A percentile compares a stretch with the other conserved stretches of the same genome.
These are phyloP conservation scores for Carposina sasakii DNA, from an alignment of 1,140 invertebrate genomes.

Conservation along the genomic window DNA sequence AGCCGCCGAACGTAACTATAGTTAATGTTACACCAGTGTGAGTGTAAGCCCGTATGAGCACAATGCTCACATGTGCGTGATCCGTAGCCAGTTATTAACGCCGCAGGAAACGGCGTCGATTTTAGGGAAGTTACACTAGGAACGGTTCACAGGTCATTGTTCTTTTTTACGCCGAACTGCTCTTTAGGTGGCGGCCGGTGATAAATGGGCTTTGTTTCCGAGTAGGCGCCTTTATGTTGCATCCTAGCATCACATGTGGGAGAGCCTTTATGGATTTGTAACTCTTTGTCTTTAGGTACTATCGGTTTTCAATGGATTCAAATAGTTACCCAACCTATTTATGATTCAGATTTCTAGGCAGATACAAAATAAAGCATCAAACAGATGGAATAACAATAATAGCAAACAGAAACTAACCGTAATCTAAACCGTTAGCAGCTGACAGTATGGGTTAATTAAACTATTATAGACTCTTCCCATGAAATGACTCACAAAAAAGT, in stretches of 20 bases:
- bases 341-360: too few relatives aligned
- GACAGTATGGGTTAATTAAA: constrained; percentile 39
- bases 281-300: too few relatives aligned
- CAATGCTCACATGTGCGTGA: constrained; percentile 34
- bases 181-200: constrained; percentile 39
- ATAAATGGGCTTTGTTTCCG: constrained; percentile 46
- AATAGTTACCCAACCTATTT: too few relatives aligned
- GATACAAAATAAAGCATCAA: too few relatives aligned
- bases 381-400: too few relatives aligned
- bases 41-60: constrained; percentile 11
- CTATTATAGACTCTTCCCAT: neutral
- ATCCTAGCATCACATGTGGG: constrained; percentile 1
- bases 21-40: constrained; percentile 2
- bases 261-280: too few relatives aligned
- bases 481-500: constrained; percentile 30
- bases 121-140: constrained; percentile 58
- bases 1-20: neutral
- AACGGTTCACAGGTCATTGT: constrained; percentile 63
- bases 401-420: too few relatives aligned
- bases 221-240: constrained; percentile 22
- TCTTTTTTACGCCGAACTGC: constrained; percentile 45
- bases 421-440: too few relatives aligned
- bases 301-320: too few relatives aligned
- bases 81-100: constrained; percentile 38
- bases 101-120: constrained; percentile 59